phyloP scores from a whole-genome alignment of 2,797 vertebrate genomes.

The Agapornis canus region DNA sequence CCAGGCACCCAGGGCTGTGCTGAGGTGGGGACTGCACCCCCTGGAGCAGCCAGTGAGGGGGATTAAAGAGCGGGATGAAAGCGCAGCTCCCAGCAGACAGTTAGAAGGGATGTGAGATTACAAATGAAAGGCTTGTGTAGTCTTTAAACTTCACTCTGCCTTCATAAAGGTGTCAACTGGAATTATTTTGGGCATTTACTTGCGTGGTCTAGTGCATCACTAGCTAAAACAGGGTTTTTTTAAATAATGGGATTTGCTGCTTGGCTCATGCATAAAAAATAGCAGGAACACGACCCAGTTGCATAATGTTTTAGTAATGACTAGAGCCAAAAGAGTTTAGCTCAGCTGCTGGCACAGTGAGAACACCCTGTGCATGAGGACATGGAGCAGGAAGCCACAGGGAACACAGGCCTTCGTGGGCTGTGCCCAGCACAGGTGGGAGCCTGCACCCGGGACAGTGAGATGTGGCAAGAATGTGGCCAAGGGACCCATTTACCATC shows the following conservation, averaged over 20 bases:
- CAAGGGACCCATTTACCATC: neutral
- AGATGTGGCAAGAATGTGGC: accelerated
- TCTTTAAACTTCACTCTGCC: conserved; percentile 54
- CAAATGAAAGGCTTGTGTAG: conserved; percentile 49
- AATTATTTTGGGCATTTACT: conserved; percentile 67
- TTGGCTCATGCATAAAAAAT: conserved; percentile 66
- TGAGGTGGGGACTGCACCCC: neutral
- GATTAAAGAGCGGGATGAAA: neutral
- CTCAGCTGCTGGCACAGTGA: conserved; percentile 19
- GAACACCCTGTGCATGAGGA: neutral
- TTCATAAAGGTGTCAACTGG: conserved; percentile 66
- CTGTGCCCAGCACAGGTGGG: neutral
- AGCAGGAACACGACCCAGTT: conserved; percentile 61
- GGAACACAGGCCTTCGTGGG: neutral
- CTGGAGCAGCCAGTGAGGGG: neutral
- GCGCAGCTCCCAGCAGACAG: neutral
- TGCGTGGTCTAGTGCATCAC: conserved; percentile 64
- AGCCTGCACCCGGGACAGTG: accelerated
- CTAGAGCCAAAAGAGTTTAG: conserved; percentile 47
- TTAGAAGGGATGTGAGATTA: neutral
- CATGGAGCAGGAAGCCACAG: neutral
- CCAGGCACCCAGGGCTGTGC: neutral
- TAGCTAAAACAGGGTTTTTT: conserved; percentile 55
- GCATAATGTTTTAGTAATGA: conserved; percentile 70
- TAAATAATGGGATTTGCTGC: conserved; percentile 65